phyloP scores from a whole-genome alignment of 2,888 invertebrate species.

The Pteria penguin region DNA sequence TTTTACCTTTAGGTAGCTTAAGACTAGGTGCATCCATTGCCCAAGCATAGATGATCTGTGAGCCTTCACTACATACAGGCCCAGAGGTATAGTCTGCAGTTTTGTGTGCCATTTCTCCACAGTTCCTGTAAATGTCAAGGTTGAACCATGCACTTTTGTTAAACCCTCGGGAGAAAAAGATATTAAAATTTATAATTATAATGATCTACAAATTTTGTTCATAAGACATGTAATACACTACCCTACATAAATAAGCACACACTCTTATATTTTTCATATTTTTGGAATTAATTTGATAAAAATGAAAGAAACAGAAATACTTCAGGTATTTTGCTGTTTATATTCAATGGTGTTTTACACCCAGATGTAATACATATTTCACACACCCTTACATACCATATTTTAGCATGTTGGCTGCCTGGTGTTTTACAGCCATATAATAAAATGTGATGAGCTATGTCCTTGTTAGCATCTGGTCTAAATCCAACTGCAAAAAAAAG shows the following conservation, averaged over 20 bases:
- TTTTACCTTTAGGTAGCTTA: conserved; percentile 80
- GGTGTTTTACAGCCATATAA: conserved; percentile 82
- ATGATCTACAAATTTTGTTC: too few relatives aligned
- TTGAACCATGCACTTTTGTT: too few relatives aligned
- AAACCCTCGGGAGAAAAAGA: too few relatives aligned
- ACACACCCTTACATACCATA: conserved; percentile 63
- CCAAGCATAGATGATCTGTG: conserved; percentile 84
- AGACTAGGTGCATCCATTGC: conserved; percentile 84
- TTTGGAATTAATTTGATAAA: too few relatives aligned
- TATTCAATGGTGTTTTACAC: background rate
- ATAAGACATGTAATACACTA: too few relatives aligned
- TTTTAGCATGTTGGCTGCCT: conserved; percentile 55
- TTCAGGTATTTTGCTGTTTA: too few relatives aligned
- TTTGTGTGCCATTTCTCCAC: conserved; percentile 79
- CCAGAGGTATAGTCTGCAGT: conserved; percentile 42
- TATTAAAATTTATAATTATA: too few relatives aligned
- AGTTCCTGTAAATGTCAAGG: conserved; percentile 81
- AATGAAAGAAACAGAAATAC: too few relatives aligned
- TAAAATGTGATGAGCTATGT: conserved; percentile 83
- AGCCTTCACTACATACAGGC: conserved; percentile 70
- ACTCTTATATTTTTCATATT: too few relatives aligned
- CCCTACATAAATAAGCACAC: background rate
- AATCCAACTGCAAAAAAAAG: conserved; percentile 79
- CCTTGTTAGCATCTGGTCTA: conserved; percentile 82
- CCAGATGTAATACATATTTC: too few relatives aligned